Conservation (phyloP, 2,113 vertebrate species). For the Ciconia boyciana region DNA sequence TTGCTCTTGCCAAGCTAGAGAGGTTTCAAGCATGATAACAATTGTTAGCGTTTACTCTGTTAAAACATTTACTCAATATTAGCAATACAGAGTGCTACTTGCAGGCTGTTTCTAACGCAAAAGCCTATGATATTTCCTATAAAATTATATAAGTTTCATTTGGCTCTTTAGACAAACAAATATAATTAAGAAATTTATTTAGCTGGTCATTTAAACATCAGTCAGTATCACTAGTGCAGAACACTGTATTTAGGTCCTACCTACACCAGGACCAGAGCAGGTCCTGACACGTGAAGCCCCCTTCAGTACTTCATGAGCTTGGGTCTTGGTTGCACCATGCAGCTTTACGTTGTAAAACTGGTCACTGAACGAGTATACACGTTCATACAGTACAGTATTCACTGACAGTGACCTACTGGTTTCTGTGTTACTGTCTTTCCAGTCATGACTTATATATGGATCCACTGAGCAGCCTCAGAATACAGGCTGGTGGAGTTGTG, state of each 20-base stretch:
- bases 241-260: neutral
- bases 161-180: neutral
- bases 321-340: neutral
- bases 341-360: neutral
- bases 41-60: neutral
- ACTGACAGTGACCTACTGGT: neutral
- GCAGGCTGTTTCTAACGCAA: neutral
- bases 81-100: neutral
- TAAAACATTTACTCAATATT: neutral
- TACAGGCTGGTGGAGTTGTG: neutral
- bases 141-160: neutral
- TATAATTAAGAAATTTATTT: neutral
- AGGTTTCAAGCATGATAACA: neutral
- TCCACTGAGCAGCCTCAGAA: neutral
- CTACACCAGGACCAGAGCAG: neutral
- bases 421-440: neutral
- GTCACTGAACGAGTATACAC: neutral
- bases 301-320: neutral
- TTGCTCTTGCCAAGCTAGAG: constrained; percentile 6
- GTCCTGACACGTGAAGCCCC: neutral
- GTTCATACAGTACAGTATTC: neutral
- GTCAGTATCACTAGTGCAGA: neutral
- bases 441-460: too few species aligned
- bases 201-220: neutral
- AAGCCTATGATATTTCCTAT: neutral